A percentile compares a stretch with the other conserved stretches of the same genome.
phyloP scores from a whole-genome alignment of 1,140 invertebrate genomes.

The Telenomus remus region DNA sequence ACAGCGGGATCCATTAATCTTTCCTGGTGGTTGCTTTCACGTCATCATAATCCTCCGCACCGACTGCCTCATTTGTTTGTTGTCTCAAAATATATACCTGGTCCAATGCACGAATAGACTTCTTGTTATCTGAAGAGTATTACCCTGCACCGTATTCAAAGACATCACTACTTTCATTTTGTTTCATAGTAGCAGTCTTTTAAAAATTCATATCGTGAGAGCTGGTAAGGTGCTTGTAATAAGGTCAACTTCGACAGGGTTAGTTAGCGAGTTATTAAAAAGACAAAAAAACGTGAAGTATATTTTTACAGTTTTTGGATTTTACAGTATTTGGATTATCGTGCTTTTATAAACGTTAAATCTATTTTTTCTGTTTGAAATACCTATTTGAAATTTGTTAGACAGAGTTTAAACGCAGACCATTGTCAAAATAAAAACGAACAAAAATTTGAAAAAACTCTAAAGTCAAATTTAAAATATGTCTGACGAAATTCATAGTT shows the following conservation, averaged over 20 bases:
- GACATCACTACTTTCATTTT: slow-evolving; percentile 41
- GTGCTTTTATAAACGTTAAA: too few species aligned
- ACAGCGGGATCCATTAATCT: slow-evolving; percentile 47
- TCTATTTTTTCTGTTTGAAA: too few species aligned
- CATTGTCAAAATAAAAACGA: too few species aligned
- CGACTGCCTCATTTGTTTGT: slow-evolving; percentile 49
- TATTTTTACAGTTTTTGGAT: too few species aligned
- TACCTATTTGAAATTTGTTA: too few species aligned
- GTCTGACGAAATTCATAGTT: too few species aligned
- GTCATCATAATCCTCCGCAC: slow-evolving; percentile 48
- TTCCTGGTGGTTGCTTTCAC: slow-evolving; percentile 41
- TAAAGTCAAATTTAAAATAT: too few species aligned
- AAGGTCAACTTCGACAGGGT: slow-evolving; percentile 31
- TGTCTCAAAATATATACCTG: slow-evolving; percentile 46
- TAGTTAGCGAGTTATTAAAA: slow-evolving; percentile 8
- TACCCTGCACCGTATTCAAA: slow-evolving; percentile 43
- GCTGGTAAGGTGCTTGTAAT: slow-evolving; percentile 22
- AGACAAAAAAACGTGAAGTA: slow-evolving; percentile 1
- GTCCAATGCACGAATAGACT: slow-evolving; percentile 49
- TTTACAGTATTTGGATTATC: too few species aligned
- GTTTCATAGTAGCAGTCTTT: slow-evolving; percentile 41
- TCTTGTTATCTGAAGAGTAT: slow-evolving; percentile 47
- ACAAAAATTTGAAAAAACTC: too few species aligned
- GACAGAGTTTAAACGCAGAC: too few species aligned
- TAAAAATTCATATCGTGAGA: slow-evolving; percentile 46